These are phyloP conservation scores for Drosophila kuntzei DNA, from an alignment of 2,888 invertebrate genomes.

Conservation along the genomic window DNA sequence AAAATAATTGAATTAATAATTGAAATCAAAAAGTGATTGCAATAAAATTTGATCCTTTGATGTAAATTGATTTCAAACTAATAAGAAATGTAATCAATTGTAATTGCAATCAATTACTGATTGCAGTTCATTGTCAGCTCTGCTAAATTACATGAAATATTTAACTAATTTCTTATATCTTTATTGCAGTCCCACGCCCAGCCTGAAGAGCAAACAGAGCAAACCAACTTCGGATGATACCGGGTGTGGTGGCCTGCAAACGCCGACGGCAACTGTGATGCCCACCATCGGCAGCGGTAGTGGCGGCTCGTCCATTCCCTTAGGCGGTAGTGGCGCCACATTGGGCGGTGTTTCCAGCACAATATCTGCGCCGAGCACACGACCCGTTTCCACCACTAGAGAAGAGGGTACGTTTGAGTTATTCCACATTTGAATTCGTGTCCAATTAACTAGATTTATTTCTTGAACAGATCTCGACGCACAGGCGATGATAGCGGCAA, in stretches of 20 bases:
- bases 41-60: too few species aligned
- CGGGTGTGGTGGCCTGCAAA: conserved; percentile 79
- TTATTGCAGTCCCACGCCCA: conserved; percentile 88
- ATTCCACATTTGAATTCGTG: neutral
- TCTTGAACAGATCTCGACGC: conserved; percentile 70
- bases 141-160: too few species aligned
- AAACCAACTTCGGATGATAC: conserved; percentile 85
- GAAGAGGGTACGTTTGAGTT: conserved; percentile 88
- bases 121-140: too few species aligned
- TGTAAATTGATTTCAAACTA: too few species aligned
- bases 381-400: conserved; percentile 84
- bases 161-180: too few species aligned
- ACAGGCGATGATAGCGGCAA: conserved; percentile 82
- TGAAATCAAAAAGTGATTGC: too few species aligned
- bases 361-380: conserved; percentile 62
- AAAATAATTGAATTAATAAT: too few species aligned
- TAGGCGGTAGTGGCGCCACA: conserved; percentile 74
- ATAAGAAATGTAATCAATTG: too few species aligned
- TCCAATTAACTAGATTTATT: neutral
- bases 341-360: conserved; percentile 69
- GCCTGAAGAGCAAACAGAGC: conserved; percentile 87
- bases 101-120: too few species aligned
- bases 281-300: conserved; percentile 74
- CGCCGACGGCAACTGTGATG: conserved; percentile 80
- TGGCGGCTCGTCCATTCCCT: conserved; percentile 66